phyloP scores from a whole-genome alignment of 2,888 invertebrate genomes.

The Branchellion lobata region DNA sequence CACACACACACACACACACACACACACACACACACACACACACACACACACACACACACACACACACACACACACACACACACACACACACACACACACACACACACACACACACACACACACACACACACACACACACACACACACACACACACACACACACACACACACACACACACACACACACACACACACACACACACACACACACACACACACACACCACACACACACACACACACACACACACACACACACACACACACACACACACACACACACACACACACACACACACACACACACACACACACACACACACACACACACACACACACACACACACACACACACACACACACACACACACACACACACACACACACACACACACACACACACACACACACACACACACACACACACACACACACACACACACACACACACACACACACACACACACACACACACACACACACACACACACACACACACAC shows the following conservation, averaged over 20 bases:
- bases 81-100: no score
- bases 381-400: no score
- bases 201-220: constrained; percentile 19
- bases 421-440: constrained; percentile 8
- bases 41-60: no score
- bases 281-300: constrained; percentile 23
- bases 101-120: no score
- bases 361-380: no score
- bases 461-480: no score
- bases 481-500: no score
- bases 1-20: not conserved
- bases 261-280: constrained; percentile 11
- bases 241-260: constrained; percentile 13
- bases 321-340: constrained; percentile 13
- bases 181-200: constrained; percentile 8
- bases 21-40: no score
- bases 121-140: no score
- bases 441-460: not conserved
- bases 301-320: constrained; percentile 24
- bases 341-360: no score
- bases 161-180: constrained; percentile 8
- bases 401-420: not conserved
- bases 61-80: no score
- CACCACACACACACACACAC: constrained; percentile 15
- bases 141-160: not conserved